phyloP scores from a whole-genome alignment of 2,888 invertebrate genomes.

The Mongoloraphidia duomilia region DNA sequence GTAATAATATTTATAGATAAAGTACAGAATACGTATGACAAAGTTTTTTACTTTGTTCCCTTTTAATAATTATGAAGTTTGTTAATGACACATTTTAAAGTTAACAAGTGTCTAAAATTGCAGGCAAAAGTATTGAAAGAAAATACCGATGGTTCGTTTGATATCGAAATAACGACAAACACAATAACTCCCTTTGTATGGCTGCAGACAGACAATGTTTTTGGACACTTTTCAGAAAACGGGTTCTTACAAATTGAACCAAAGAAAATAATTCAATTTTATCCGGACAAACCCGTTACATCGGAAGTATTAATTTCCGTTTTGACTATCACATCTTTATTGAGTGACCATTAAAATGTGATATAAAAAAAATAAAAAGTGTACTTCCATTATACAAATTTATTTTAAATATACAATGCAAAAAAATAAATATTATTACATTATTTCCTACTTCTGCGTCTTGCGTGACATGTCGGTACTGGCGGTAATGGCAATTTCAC shows the following conservation, averaged over 20 bases:
- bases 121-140: slow-evolving; percentile 18
- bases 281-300: slow-evolving; percentile 15
- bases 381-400: too few species aligned
- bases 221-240: slow-evolving; percentile 61
- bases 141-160: slow-evolving; percentile 12
- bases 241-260: slow-evolving; percentile 38
- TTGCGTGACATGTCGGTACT: too few species aligned
- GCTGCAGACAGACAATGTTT: slow-evolving; percentile 38
- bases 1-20: background rate
- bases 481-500: too few species aligned
- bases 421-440: too few species aligned
- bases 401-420: too few species aligned
- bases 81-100: background rate
- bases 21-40: slow-evolving; percentile 2
- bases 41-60: slow-evolving; percentile 5
- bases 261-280: slow-evolving; percentile 19
- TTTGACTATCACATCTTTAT: slow-evolving; percentile 22
- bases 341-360: background rate
- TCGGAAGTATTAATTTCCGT: slow-evolving; percentile 16
- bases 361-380: too few species aligned
- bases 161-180: slow-evolving; percentile 31
- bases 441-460: too few species aligned
- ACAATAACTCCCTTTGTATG: slow-evolving; percentile 53
- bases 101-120: slow-evolving; percentile 9
- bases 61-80: background rate